phyloP scores from a whole-genome alignment of 2,888 invertebrate species.

The Polyommatus iphigenia region DNA sequence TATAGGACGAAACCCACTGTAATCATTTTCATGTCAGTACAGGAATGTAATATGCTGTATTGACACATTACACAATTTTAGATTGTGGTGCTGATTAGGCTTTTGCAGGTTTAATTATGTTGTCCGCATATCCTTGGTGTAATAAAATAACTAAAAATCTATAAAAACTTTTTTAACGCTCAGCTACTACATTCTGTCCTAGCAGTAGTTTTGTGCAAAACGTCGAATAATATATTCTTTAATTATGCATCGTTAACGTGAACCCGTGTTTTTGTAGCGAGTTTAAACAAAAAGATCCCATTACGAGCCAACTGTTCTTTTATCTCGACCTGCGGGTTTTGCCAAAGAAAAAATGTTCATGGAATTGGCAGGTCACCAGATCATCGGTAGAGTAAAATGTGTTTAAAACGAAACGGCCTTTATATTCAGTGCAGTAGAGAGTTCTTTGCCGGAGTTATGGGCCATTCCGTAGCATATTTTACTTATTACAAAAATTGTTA shows the following conservation, averaged over 20 bases:
- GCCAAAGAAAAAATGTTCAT: slow-evolving; percentile 27
- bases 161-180: no score
- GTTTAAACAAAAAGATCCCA: slow-evolving; percentile 24
- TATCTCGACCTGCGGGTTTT: slow-evolving; percentile 8
- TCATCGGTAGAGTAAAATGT: slow-evolving; percentile 28
- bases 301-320: slow-evolving; percentile 26
- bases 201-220: neutral
- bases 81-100: no score
- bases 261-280: neutral
- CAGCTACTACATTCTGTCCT: no score
- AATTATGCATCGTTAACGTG: neutral
- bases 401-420: slow-evolving; percentile 20
- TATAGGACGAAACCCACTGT: no score
- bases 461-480: slow-evolving; percentile 10
- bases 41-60: no score
- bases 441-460: neutral
- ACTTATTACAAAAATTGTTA: slow-evolving; percentile 1
- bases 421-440: slow-evolving; percentile 1
- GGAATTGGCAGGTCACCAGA: slow-evolving; percentile 28
- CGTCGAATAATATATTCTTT: neutral
- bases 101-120: no score
- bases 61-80: no score
- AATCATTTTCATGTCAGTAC: no score
- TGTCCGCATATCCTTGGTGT: no score
- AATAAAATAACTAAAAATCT: no score